These are phyloP conservation scores for Eciton burchellii DNA, from an alignment of 1,140 invertebrate species.

Conservation along the genomic window DNA sequence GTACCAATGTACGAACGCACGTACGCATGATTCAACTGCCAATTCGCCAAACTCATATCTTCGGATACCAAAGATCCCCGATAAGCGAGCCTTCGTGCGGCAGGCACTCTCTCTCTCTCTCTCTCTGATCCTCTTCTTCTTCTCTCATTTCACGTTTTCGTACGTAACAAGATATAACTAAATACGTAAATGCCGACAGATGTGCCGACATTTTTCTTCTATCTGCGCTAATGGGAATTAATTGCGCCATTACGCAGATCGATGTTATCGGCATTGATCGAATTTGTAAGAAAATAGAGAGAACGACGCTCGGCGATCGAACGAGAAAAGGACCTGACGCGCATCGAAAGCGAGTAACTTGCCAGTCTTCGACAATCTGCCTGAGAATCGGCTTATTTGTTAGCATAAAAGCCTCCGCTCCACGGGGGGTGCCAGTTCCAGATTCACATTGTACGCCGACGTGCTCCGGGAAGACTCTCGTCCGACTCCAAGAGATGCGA, in stretches of 20 bases:
- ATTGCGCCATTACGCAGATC: not conserved
- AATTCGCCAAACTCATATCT: conserved; percentile 20
- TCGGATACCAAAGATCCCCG: conserved; percentile 9
- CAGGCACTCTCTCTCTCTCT: not conserved
- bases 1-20: not conserved
- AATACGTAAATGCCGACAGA: not conserved
- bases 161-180: not conserved
- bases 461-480: conserved; percentile 74
- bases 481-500: conserved; percentile 60
- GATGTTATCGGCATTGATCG: not conserved
- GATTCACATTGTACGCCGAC: conserved; percentile 79
- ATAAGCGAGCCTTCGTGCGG: conserved; percentile 8
- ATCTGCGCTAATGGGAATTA: not conserved
- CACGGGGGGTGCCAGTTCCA: conserved; percentile 68
- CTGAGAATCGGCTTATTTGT: conserved; percentile 68
- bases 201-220: too few species aligned
- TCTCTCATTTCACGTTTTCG: not conserved
- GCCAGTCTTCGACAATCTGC: conserved; percentile 61
- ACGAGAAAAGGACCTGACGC: conserved; percentile 32
- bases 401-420: conserved; percentile 60
- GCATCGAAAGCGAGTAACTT: conserved; percentile 40
- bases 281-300: not conserved
- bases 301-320: not conserved
- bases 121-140: not conserved
- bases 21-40: conserved; percentile 27